Percentiles rank a stretch among this genome's conserved stretches.
Evolutionary conservation across 2,797 vertebrate genomes (phyloP).

Genomic region (Oreochromis grahami): DNA sequence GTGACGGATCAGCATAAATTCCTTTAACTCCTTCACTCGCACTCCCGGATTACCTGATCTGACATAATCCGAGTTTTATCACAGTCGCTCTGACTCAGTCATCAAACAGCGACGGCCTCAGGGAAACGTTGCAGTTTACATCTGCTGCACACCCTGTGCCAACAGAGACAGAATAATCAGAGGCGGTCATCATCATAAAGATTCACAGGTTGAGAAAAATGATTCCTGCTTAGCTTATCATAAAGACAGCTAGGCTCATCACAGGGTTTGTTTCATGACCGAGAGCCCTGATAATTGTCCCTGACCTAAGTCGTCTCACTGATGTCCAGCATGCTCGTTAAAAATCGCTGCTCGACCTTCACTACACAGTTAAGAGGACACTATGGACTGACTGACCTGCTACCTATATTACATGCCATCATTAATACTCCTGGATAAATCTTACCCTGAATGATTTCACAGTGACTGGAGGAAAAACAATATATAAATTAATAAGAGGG

Average conservation of each 20-base stretch:
- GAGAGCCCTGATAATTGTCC: neutral
- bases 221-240: neutral
- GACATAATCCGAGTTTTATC: slow-evolving; percentile 53
- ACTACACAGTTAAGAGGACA: neutral
- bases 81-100: neutral
- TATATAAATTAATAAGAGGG: neutral
- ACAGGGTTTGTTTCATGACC: neutral
- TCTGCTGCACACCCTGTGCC: neutral
- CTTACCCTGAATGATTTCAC: neutral
- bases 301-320: neutral
- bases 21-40: neutral
- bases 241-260: neutral
- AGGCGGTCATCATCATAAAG: neutral
- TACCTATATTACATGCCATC: neutral
- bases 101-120: neutral
- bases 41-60: slow-evolving; percentile 20
- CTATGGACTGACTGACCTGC: neutral
- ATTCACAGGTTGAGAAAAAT: neutral
- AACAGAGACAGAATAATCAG: neutral
- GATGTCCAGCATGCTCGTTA: neutral
- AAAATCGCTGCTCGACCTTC: neutral
- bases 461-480: neutral
- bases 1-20: slow-evolving; percentile 16
- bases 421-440: neutral
- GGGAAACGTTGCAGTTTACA: neutral